Evolutionary conservation across 2,113 vertebrate genomes (phyloP).

Genomic region (Mormyrus iriodes): DNA sequence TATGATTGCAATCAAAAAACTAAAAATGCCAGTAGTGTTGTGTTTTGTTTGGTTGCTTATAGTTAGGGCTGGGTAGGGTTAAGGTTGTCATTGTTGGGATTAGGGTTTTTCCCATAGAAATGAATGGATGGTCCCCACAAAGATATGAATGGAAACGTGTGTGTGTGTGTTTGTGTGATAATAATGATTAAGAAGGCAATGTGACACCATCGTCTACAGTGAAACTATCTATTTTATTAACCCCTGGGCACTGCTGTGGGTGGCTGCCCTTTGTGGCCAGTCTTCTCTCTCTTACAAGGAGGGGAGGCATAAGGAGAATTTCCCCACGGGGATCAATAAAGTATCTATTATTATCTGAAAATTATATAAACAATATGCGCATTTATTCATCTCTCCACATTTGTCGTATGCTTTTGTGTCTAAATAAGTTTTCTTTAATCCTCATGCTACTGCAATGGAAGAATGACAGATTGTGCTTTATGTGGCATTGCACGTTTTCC

Average conservation of each 20-base stretch:
- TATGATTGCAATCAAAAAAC: background rate
- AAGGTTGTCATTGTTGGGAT: background rate
- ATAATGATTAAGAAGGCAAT: background rate
- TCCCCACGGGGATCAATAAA: too few species aligned
- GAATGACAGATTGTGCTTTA: slow-evolving; percentile 25
- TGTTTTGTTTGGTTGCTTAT: background rate
- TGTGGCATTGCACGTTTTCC: background rate
- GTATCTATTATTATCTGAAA: too few species aligned
- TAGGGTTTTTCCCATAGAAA: background rate
- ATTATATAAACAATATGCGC: background rate
- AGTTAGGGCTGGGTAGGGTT: background rate
- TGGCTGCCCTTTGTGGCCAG: too few species aligned
- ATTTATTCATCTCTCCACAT: background rate
- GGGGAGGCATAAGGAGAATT: too few species aligned
- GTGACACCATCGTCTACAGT: background rate
- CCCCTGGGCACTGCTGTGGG: too few species aligned
- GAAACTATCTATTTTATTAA: background rate
- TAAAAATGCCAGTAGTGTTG: background rate
- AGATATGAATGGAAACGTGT: background rate
- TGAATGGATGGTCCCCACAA: background rate
- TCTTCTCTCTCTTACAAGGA: too few species aligned
- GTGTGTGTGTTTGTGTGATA: background rate
- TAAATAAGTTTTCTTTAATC: slow-evolving; percentile 29
- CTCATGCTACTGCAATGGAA: slow-evolving; percentile 37
- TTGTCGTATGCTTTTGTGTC: background rate